Evolutionary conservation across 2,888 invertebrate genomes (phyloP).

Genomic region (Pycnomerus fuliginosus): DNA sequence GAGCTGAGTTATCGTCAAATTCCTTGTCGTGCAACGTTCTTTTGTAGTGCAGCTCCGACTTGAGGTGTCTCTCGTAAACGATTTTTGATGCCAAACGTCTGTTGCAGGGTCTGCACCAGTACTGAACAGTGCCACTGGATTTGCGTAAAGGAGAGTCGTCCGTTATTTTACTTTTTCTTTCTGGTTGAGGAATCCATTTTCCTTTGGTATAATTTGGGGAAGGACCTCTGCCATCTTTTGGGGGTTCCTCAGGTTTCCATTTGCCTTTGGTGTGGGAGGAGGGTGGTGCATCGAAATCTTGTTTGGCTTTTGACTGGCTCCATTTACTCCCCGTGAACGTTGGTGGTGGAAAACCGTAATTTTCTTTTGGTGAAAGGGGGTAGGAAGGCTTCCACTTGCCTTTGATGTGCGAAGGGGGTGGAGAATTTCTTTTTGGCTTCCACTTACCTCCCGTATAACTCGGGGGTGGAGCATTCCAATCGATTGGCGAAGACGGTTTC

Average conservation of each 20-base stretch:
- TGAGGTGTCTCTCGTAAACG: conserved; percentile 75
- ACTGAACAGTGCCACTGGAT: conserved; percentile 58
- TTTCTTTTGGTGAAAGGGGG: conserved; percentile 18
- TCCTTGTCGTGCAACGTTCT: conserved; percentile 68
- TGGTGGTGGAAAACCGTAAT: conserved; percentile 21
- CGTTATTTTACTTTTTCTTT: conserved; percentile 20
- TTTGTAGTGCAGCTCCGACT: conserved; percentile 70
- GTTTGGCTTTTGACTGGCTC: conserved; percentile 46
- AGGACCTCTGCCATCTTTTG: conserved; percentile 49
- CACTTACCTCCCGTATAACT: conserved; percentile 65
- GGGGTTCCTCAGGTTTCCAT: conserved; percentile 53
- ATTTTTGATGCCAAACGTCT: conserved; percentile 70
- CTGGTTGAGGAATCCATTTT: conserved; percentile 70
- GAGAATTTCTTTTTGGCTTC: conserved; percentile 48
- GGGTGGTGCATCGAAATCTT: conserved; percentile 25
- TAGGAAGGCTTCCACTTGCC: conserved; percentile 64
- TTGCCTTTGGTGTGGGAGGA: conserved; percentile 61
- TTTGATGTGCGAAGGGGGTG: conserved; percentile 55
- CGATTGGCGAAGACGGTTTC: conserved; percentile 63
- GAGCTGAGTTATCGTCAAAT: conserved; percentile 56
- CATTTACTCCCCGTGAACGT: conserved; percentile 61
- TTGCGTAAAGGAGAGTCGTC: conserved; percentile 46
- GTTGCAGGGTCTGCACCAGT: conserved; percentile 82
- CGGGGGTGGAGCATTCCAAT: conserved; percentile 60
- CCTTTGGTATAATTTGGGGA: conserved; percentile 71